Base-by-base conservation (phyloP, 2,888 invertebrate species). In the Hyppa rectilinea region DNA sequence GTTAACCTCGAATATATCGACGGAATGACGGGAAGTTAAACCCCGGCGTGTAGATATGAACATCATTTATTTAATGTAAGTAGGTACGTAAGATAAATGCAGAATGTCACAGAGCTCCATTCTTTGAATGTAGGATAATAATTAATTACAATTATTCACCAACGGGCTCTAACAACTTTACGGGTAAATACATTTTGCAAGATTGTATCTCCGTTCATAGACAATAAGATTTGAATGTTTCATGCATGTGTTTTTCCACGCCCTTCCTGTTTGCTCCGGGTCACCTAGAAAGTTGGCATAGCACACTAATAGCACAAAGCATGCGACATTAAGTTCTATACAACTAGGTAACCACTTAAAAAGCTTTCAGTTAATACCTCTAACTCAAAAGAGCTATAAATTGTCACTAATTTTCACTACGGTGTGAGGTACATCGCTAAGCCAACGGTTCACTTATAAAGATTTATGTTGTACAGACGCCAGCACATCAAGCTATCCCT, bases 281-380 rank as follows among this genome's bases (percentile, higher is more conserved):
- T 84, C 78, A 85, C 86, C 84, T 83, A 83, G 79, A 85, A 84
- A 82, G 69, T 62, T 72, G 34, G 67, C 71, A 81, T 84, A 65
- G 65, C 73, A 67, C 55, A 56, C 52, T 74, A 78, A 80, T 75
- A 68, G 64, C 61, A 71, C 61, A 74, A 77, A 71, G 69, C 68
- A 72, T 75, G 69, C 68, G 73, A 74, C 66, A 70, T 68, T 61
- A 64, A 56, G 29, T 77, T 63, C 53, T 59, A 43, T 45, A 64
- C 66, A 59, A 59, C 52, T 47, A 23, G 38, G 47, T 75, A n/a
- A 31, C 64, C 45, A 58, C 50, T 68, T 55, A 52, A 47, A 78
- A 73, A 64, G 55, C 62, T 69, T 72, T 71, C 59, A 53, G 56
- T 71, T 26, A 63, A 60, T 66, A 61, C 56, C 12, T 66, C 31